Evolutionary conservation across 2,888 invertebrate species (phyloP), one percentile per base, ranked within the genome.

Genomic region (Eupithecia pulchellata): DNA sequence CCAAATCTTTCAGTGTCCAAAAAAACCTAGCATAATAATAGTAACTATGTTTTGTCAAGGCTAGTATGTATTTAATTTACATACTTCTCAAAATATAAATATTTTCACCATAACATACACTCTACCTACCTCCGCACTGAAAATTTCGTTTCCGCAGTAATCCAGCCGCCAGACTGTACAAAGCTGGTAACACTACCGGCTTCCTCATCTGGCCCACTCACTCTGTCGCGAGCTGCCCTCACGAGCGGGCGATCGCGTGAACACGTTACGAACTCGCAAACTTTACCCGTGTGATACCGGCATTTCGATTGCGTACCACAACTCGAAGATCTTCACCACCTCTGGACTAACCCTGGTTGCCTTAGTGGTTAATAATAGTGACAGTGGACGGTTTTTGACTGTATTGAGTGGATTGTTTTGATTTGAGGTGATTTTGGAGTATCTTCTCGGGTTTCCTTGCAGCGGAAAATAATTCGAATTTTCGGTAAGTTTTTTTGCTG

Each of bases 351-450:
- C 2, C 6, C 32, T 81, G 81, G 82, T 81, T 76, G 52, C 20
- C 52, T 25, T 13, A 52, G 25, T 25, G 75, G 77, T 79, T 75
- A 25, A 29, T 29, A 6, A 83, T 84, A 89, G 91, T 91, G 91
- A 88, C 87, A 85, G 91, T 91, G 91, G 84, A 89, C 86, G 81
- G 66, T 75, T 76, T 74, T 80, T 60, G 58, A 60, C 58, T 60
- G n/a, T 32, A 60, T 81, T 81, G 86, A 89, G 91, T 92, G 91
- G 82, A 84, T 86, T 86, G 85, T 86, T 87, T 87, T 84, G 85
- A 85, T 87, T 87, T 84, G 72, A 76, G 81, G 87, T 76, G 82
- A 82, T 61, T 67, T 70, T 61, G 66, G 52, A 67, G 69, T 73
- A 66, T 57, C 39, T 61, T 69, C 82, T 84, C 82, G 30, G 42